Percentiles rank a stretch among this genome's conserved stretches.
phyloP scores from a whole-genome alignment of 2,797 vertebrate species.

The Enteromius radiatus region DNA sequence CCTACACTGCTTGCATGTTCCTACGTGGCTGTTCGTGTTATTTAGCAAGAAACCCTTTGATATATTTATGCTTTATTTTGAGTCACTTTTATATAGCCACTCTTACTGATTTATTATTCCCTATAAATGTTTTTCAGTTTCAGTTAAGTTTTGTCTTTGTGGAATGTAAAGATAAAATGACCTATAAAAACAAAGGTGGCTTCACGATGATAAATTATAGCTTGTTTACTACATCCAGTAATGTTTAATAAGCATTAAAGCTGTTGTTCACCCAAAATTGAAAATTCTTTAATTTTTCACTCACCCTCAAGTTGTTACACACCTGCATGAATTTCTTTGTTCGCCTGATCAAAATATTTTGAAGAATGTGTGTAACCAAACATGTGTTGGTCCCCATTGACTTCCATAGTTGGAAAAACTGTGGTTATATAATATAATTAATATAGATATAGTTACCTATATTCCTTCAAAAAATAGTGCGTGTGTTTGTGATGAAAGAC shows the following conservation, averaged over 20 bases:
- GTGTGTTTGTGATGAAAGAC: not conserved
- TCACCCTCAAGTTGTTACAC: not conserved
- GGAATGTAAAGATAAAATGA: not conserved
- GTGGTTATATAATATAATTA: not conserved
- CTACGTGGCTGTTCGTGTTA: not conserved
- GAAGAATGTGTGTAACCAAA: not conserved
- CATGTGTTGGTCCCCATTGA: not conserved
- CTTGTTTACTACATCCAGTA: not conserved
- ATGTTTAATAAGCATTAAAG: not conserved
- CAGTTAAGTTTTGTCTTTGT: not conserved
- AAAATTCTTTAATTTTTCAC: not conserved
- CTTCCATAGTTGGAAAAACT: not conserved
- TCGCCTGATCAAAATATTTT: not conserved
- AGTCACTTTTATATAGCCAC: not conserved
- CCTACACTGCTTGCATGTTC: slow-evolving; percentile 16
- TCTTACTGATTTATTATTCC: not conserved
- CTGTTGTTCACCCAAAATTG: not conserved
- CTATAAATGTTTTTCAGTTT: not conserved
- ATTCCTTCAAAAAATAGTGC: not conserved
- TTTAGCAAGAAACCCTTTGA: not conserved
- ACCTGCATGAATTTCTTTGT: not conserved
- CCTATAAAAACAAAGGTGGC: not conserved
- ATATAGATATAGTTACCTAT: not conserved
- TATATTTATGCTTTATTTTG: not conserved
- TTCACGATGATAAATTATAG: not conserved